Conservation (phyloP, 1,140 invertebrate genomes). For the Procambarus virginalis region DNA sequence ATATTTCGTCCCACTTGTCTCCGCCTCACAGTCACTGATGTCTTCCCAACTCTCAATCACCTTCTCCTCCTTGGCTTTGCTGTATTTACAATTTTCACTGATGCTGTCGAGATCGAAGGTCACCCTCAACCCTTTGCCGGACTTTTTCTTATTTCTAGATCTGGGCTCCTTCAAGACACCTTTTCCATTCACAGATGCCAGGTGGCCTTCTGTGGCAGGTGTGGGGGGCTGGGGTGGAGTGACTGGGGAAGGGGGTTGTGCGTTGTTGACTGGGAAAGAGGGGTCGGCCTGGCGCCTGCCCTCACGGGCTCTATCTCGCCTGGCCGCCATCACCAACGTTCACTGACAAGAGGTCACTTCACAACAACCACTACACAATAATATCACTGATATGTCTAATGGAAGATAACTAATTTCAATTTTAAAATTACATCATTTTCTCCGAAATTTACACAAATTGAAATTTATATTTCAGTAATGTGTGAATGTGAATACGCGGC, state of each 20-base stretch:
- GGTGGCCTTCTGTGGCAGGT: not conserved
- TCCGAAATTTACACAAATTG: too few species aligned
- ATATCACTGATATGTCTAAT: too few species aligned
- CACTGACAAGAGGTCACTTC: not conserved
- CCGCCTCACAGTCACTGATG: slow-evolving; percentile 29
- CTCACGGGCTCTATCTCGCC: slow-evolving; percentile 39
- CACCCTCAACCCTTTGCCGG: slow-evolving; percentile 37
- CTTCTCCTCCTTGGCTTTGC: slow-evolving; percentile 17
- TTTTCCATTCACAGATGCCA: not conserved
- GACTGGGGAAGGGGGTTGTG: slow-evolving; percentile 11
- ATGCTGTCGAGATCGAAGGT: slow-evolving; percentile 47
- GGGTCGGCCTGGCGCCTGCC: slow-evolving; percentile 47
- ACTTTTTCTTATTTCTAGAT: not conserved
- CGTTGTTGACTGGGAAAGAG: slow-evolving; percentile 14
- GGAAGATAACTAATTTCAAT: too few species aligned
- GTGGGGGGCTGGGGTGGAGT: not conserved
- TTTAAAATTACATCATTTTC: too few species aligned
- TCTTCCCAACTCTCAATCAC: slow-evolving; percentile 60
- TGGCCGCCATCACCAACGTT: slow-evolving; percentile 18
- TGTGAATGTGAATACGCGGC: too few species aligned
- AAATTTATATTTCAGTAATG: too few species aligned
- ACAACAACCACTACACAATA: not conserved
- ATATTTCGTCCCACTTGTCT: not conserved
- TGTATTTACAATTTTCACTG: not conserved
- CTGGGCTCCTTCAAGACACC: slow-evolving; percentile 9